Percentiles rank a stretch among this genome's conserved stretches.
These are phyloP conservation scores for Chiloscyllium plagiosum DNA, from an alignment of 2,113 vertebrate species.

Conservation along the genomic window DNA sequence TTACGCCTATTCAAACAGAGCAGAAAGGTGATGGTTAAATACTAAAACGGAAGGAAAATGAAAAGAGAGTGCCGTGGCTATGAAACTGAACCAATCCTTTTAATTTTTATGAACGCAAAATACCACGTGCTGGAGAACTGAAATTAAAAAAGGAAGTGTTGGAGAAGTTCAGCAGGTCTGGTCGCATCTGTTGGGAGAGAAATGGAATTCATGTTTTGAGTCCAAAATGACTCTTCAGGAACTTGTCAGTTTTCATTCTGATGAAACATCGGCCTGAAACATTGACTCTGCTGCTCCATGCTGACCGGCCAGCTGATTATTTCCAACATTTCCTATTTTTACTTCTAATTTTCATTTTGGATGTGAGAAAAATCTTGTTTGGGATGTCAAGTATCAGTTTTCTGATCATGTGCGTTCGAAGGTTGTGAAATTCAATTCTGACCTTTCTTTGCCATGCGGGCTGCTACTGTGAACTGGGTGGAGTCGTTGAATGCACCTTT, in stretches of 20 bases:
- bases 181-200: no score
- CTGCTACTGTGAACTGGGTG: constrained; percentile 65
- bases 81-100: neutral
- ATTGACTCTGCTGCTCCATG: no score
- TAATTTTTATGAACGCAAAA: neutral
- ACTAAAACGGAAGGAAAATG: neutral
- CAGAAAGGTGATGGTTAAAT: neutral
- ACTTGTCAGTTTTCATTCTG: neutral
- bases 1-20: neutral
- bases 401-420: fast-evolving
- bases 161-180: no score
- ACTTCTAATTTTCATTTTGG: neutral
- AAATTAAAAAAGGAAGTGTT: no score
- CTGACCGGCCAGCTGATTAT: neutral
- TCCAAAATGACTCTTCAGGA: no score
- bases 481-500: constrained; percentile 67
- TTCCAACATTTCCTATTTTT: neutral
- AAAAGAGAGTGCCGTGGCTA: neutral
- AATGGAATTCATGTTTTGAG: no score
- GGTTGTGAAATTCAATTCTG: constrained; percentile 18
- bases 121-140: no score
- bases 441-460: constrained; percentile 67
- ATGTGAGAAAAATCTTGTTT: neutral
- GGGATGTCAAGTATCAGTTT: neutral
- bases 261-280: neutral